A percentile compares a stretch with the other conserved stretches of the same genome.
Conservation (phyloP, 1,140 invertebrate genomes). For the Plectrocnemia conspersa region DNA sequence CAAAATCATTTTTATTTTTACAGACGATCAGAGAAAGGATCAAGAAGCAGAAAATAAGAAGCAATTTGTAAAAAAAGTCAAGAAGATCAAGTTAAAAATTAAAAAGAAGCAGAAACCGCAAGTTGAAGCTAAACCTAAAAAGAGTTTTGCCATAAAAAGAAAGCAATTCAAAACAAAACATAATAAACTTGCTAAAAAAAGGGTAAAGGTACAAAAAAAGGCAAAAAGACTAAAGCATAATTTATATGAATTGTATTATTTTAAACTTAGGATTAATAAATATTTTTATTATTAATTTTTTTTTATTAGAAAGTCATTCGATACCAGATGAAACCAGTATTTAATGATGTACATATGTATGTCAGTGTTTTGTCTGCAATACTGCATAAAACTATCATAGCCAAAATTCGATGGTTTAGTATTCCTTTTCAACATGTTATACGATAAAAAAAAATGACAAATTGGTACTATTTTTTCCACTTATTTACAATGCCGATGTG, state of each 20-base stretch:
- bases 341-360: not conserved
- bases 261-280: not conserved
- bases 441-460: too few species aligned
- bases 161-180: conserved; percentile 49
- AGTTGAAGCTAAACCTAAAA: conserved; percentile 11
- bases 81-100: conserved; percentile 15
- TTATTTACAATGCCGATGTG: too few species aligned
- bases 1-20: conserved; percentile 15
- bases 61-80: conserved; percentile 11
- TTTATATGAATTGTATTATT: conserved; percentile 9
- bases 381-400: not conserved
- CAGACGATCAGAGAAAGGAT: conserved; percentile 28
- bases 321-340: not conserved
- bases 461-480: too few species aligned
- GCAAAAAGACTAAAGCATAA: conserved; percentile 28
- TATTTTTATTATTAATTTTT: not conserved
- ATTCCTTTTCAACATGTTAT: too few species aligned
- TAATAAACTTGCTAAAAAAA: conserved; percentile 46
- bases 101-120: conserved; percentile 15
- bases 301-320: conserved; percentile 1
- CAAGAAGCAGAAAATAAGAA: conserved; percentile 8
- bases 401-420: too few species aligned
- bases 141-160: conserved; percentile 42
- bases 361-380: not conserved
- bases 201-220: conserved; percentile 40